Conservation (phyloP, 2,797 vertebrate genomes). For the Muscicapa comitata region DNA sequence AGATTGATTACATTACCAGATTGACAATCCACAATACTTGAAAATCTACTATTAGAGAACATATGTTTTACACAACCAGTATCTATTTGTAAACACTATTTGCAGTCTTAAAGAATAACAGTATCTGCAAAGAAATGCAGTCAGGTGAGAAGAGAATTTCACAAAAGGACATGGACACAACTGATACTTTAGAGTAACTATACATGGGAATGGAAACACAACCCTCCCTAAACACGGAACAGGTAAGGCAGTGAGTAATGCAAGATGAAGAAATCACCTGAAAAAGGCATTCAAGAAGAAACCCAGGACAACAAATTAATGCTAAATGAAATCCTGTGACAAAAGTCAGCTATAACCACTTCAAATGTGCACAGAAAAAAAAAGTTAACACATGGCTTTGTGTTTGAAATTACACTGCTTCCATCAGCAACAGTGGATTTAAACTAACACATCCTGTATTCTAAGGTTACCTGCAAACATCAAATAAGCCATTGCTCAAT, state of each 20-base stretch:
- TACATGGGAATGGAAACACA: background rate
- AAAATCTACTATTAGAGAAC: background rate
- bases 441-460: background rate
- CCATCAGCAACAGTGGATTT: background rate
- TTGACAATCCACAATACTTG: background rate
- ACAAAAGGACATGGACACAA: background rate
- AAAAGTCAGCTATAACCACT: background rate
- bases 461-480: slow-evolving; percentile 8
- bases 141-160: background rate
- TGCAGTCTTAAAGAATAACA: background rate
- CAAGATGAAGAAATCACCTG: background rate
- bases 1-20: background rate
- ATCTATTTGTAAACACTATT: background rate
- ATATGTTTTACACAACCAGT: background rate
- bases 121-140: background rate
- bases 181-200: background rate
- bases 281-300: background rate
- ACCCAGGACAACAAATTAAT: background rate
- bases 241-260: background rate
- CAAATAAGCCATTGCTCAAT: background rate
- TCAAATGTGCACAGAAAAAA: background rate
- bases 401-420: background rate
- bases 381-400: background rate
- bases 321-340: background rate
- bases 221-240: background rate